phyloP scores from a whole-genome alignment of 2,113 vertebrate species.

The Sinocyclocheilus anophthalmus region DNA sequence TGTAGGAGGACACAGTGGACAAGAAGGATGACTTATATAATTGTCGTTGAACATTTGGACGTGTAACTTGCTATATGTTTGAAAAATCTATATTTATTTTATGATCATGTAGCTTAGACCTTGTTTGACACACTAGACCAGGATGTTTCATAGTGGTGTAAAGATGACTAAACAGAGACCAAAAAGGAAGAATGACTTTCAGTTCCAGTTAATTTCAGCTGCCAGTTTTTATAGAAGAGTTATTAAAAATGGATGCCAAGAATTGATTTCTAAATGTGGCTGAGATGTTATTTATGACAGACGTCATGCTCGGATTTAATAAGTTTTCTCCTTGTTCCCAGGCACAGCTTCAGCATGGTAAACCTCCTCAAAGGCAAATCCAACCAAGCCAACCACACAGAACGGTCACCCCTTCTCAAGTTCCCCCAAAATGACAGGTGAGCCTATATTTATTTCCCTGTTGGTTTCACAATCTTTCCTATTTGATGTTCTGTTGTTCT shows the following conservation, averaged over 20 bases:
- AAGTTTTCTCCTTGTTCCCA: slow-evolving; percentile 52
- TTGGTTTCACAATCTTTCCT: not conserved
- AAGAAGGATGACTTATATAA: not conserved
- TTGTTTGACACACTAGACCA: not conserved
- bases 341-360: slow-evolving; percentile 70
- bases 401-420: slow-evolving; percentile 85
- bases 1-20: not conserved
- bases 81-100: slow-evolving; percentile 4
- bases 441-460: slow-evolving; percentile 38
- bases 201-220: slow-evolving; percentile 13
- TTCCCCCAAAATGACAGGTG: slow-evolving; percentile 82
- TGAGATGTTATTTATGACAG: slow-evolving; percentile 31
- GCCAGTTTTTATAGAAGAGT: slow-evolving; percentile 26
- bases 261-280: slow-evolving; percentile 17
- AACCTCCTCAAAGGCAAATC: slow-evolving; percentile 76
- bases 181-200: slow-evolving; percentile 7
- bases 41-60: not conserved
- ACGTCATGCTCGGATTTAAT: slow-evolving; percentile 1
- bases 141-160: not conserved
- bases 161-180: not conserved
- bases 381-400: slow-evolving; percentile 74
- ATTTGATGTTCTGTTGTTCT: not conserved
- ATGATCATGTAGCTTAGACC: not conserved
- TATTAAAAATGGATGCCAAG: slow-evolving; percentile 29
- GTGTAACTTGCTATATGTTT: not conserved